Base-by-base conservation (phyloP, 2,113 vertebrate genomes). In the Oceanites oceanicus region DNA sequence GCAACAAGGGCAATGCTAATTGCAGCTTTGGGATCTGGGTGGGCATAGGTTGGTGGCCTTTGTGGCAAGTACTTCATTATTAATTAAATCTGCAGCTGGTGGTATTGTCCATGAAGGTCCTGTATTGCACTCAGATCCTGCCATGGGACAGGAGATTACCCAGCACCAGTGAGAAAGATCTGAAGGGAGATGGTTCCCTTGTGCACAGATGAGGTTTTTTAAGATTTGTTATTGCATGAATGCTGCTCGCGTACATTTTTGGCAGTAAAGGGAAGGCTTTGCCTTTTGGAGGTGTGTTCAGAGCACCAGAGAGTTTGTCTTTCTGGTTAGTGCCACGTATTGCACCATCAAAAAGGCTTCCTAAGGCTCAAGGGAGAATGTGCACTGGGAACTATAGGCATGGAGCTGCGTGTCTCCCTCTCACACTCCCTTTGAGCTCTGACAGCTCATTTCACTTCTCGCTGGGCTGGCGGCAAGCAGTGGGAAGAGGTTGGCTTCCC, bases 181-280 rank as follows among this genome's bases (percentile, higher is more conserved):
- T 10, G 6, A 3, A 22, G 10, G 9, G 7, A 11, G 1, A 8
- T 50, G 7, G 2, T 47, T 83, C 10, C 40, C n/a, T 47, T n/a
- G 30, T 17, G 15, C 20, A 30, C 17, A 66, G 14, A 5, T 23
- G 22, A 56, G 5, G 12, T 50, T 93, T 38, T 68, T 6, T 44
- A 59, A 47, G 49, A 52, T 55, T 50, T 83, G 17, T 27, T 34
- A 10, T 22, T 53, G 26, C 26, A 11, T 21, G 80, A 50, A 30
- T 0, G 0, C 22, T 0, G 0, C 29, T 86, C 15, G 45, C 3
- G 0, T 17, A 12, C 16, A 6, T 19, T 56, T 66, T 76, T 42
- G 18, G 25, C 10, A 45, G 40, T 25, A 73, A 88, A 77, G 7
- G 11, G 19, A 45, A 61, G 29, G 23, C 18, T 88, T 85, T 86